Percentiles rank a stretch among this genome's conserved stretches.
Evolutionary conservation across 2,113 vertebrate species (phyloP).

Genomic region (Emberiza fucata): DNA sequence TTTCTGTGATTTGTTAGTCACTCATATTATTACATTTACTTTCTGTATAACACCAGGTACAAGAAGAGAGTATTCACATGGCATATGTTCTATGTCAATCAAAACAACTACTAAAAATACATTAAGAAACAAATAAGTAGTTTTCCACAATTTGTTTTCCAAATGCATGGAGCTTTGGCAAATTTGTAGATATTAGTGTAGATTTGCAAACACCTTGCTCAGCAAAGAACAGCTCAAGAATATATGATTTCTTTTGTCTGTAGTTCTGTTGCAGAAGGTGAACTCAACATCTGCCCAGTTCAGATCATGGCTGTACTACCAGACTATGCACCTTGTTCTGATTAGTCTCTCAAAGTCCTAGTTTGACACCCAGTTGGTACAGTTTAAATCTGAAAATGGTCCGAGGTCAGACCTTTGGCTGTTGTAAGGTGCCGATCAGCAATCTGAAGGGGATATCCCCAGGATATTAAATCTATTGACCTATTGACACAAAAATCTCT

Average conservation of each 20-base stretch:
- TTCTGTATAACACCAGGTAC: neutral
- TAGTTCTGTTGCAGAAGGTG: neutral
- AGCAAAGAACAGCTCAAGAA: neutral
- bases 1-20: neutral
- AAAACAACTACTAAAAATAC: neutral
- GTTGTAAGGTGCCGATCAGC: neutral
- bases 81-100: neutral
- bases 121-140: neutral
- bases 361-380: neutral
- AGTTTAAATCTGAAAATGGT: constrained; percentile 1
- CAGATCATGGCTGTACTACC: neutral
- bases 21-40: neutral
- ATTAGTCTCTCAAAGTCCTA: constrained; percentile 4
- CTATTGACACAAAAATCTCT: constrained; percentile 37
- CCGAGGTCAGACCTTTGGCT: neutral
- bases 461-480: constrained; percentile 57
- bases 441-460: constrained; percentile 17
- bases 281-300: neutral
- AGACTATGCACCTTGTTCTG: neutral
- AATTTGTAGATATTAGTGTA: neutral
- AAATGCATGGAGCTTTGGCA: neutral
- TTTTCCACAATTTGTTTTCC: neutral
- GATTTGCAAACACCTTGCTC: neutral
- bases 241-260: neutral
- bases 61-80: neutral